Conservation (phyloP, 2,888 invertebrate species). For the Dugesia japonica region DNA sequence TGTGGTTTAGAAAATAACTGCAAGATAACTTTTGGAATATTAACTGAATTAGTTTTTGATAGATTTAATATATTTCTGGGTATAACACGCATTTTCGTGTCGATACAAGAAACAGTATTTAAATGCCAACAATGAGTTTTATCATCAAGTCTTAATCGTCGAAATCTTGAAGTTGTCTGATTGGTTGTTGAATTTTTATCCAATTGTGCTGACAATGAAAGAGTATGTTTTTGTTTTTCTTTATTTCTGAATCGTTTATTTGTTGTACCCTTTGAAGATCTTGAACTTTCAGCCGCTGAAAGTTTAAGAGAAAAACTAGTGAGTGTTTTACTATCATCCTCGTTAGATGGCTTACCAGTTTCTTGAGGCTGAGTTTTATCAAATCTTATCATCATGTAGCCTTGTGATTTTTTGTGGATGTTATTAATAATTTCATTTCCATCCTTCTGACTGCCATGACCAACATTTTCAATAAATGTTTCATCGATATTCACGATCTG, state of each 20-base stretch:
- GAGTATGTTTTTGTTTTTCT: neutral
- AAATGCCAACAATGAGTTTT: constrained; percentile 2
- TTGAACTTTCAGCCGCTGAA: neutral
- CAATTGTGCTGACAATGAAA: neutral
- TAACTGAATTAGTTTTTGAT: neutral
- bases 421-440: neutral
- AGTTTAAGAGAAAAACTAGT: neutral
- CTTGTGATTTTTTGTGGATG: neutral
- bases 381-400: constrained; percentile 5
- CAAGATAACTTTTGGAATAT: neutral
- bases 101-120: neutral
- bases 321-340: neutral
- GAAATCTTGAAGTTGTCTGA: neutral
- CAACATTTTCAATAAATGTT: neutral
- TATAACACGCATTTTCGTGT: neutral
- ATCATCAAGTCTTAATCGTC: constrained; percentile 4
- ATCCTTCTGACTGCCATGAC: neutral
- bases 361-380: neutral
- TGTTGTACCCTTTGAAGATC: neutral
- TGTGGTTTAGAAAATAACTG: neutral
- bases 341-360: neutral
- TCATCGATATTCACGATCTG: neutral
- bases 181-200: neutral
- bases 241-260: neutral
- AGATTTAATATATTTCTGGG: neutral